Conservation (phyloP, 2,797 vertebrate species). For the Sternarchorhynchus goeldii region DNA sequence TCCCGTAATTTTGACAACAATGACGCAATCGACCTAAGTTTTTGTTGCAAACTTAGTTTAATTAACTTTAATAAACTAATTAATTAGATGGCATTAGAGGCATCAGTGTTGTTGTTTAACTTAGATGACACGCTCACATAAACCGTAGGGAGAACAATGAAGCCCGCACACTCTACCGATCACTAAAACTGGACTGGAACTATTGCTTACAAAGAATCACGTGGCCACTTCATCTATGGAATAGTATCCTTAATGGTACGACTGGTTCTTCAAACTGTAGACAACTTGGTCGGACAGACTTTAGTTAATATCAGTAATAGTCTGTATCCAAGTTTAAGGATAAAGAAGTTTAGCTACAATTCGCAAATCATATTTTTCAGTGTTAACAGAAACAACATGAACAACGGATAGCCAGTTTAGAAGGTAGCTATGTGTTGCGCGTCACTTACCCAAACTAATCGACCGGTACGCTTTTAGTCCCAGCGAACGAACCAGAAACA, state of each 20-base stretch:
- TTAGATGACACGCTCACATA: too few species aligned
- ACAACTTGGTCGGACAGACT: slow-evolving; percentile 29
- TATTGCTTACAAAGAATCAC: slow-evolving; percentile 41
- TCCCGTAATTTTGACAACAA: not conserved
- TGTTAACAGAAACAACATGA: too few species aligned
- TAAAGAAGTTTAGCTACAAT: not conserved
- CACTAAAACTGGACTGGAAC: too few species aligned
- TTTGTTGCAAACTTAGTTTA: not conserved
- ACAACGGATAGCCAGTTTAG: not conserved
- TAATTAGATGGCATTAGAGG: not conserved
- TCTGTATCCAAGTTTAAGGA: not conserved
- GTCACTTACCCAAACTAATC: not conserved
- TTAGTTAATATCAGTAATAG: slow-evolving; percentile 14
- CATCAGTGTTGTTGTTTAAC: too few species aligned
- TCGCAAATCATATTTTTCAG: not conserved
- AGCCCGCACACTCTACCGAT: too few species aligned
- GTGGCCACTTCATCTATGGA: slow-evolving; percentile 41
- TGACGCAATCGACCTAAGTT: not conserved
- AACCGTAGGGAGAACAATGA: too few species aligned
- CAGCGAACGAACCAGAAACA: slow-evolving; percentile 1
- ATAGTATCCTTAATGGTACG: slow-evolving; percentile 28
- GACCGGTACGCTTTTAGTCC: not conserved
- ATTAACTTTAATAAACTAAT: too few species aligned
- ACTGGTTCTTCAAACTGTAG: slow-evolving; percentile 48
- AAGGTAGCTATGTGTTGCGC: not conserved